Base-by-base conservation (phyloP, 2,888 invertebrate species). In the Pollenia labialis region DNA sequence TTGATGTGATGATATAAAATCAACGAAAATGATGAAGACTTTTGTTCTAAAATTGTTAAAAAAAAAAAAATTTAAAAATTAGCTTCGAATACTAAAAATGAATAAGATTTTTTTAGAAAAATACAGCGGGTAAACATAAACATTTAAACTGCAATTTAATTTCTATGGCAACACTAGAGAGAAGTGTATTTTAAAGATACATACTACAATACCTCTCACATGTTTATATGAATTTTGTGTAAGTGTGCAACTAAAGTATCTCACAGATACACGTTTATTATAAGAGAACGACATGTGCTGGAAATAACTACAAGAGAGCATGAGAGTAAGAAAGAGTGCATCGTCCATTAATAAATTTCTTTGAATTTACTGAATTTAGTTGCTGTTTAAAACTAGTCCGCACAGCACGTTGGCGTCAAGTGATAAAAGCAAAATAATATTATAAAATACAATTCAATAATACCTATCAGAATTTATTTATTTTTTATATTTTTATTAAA, bases 311-410 rank as follows among this genome's bases (percentile, higher is more conserved):
- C 44, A 16, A 18, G 50, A 32, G 46, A 42, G 12, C 16, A 52
- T 16, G 71, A 52, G 48, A 58, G 42, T 42, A 56, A 18, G 16
- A 48, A 44, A 77, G 81, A 58, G 84, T 42, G 23, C 16, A 64
- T 72, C 40, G 52, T 54, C 52, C 60, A 62, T 66, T 72, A 81
- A 79, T 16, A 83, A 84, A 83, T 87, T 71, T 87, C 69, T 77
- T 71, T 46, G 71, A 74, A 82, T 58, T 52, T 62, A 62, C 18
- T 68, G 71, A 76, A 79, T 86, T 88, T 83, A 88, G 88, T 88
- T 87, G 79, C 60, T 88, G 83, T 87, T 85, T 80, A 71, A 82
- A 76, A 87, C 84, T 87, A 85, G 85, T 87, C 81, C 84, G 83
- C 62, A 75, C 68, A 86, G 72, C 68, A 87, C 79, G 81, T 81